Evolutionary conservation across 2,888 invertebrate genomes (phyloP).

Genomic region (Lymantria dispar): DNA sequence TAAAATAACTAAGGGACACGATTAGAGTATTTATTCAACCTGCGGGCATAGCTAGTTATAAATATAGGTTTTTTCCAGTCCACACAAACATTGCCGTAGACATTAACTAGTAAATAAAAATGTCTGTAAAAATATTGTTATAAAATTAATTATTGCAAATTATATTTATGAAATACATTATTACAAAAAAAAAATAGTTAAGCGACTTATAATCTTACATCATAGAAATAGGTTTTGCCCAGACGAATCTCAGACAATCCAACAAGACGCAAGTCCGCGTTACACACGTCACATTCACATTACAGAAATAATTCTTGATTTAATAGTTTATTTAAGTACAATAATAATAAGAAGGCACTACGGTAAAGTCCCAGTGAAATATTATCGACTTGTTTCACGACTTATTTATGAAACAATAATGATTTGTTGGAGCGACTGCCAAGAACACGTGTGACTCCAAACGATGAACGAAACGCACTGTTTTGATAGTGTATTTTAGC

Average conservation of each 20-base stretch:
- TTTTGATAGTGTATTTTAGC: slow-evolving; percentile 78
- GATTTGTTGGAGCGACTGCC: slow-evolving; percentile 24
- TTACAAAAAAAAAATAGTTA: background rate
- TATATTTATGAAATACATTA: no score
- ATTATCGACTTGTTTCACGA: slow-evolving; percentile 25
- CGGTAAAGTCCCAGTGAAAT: slow-evolving; percentile 21
- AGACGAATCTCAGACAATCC: slow-evolving; percentile 56
- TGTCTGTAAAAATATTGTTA: no score
- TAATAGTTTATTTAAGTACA: slow-evolving; percentile 11
- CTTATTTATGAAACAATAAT: slow-evolving; percentile 31
- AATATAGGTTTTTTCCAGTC: no score
- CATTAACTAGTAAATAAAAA: no score
- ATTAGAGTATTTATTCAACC: no score
- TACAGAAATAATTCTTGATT: slow-evolving; percentile 34
- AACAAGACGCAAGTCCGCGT: slow-evolving; percentile 43
- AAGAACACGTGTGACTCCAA: slow-evolving; percentile 51
- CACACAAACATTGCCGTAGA: no score
- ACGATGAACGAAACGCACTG: slow-evolving; percentile 65
- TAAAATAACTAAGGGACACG: no score
- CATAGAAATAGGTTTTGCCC: slow-evolving; percentile 41
- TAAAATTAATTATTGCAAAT: no score
- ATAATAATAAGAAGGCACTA: slow-evolving; percentile 41
- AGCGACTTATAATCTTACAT: slow-evolving; percentile 21
- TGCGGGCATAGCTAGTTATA: no score
- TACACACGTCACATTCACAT: slow-evolving; percentile 49